phyloP scores from a whole-genome alignment of 2,113 vertebrate species.

The Neogobius melanostomus region DNA sequence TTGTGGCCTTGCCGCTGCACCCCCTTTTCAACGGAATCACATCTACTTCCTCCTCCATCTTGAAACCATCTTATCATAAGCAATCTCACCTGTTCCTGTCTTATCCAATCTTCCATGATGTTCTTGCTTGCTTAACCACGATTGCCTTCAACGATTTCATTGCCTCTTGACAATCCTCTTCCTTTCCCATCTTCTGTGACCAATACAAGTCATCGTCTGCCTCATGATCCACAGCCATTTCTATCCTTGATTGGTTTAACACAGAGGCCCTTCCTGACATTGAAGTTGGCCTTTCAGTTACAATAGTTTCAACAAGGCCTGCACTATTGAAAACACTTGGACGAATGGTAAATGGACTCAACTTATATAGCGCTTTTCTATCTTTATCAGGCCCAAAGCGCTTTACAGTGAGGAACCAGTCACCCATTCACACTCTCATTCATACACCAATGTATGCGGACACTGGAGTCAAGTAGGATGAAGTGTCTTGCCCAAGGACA shows the following conservation, averaged over 20 bases:
- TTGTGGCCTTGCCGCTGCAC: conserved; percentile 36
- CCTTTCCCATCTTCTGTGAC: background rate
- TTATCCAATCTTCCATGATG: background rate
- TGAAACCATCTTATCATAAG: conserved; percentile 43
- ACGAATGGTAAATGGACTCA: too few species aligned
- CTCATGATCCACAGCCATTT: background rate
- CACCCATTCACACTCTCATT: too few species aligned
- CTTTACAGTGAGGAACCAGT: too few species aligned
- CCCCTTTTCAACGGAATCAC: conserved; percentile 58
- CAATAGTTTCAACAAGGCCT: too few species aligned
- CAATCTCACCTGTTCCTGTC: conserved; percentile 29
- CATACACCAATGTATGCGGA: too few species aligned
- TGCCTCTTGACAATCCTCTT: background rate
- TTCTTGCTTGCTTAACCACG: conserved; percentile 7
- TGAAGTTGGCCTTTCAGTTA: too few species aligned
- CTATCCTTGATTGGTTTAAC: background rate
- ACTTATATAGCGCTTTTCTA: too few species aligned
- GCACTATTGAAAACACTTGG: too few species aligned
- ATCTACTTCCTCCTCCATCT: conserved; percentile 11
- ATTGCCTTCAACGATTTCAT: conserved; percentile 33
- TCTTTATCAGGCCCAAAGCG: too few species aligned
- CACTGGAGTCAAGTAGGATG: too few species aligned
- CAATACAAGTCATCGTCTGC: background rate
- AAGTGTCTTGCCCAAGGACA: too few species aligned
- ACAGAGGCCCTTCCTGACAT: background rate